Base-by-base conservation (phyloP, 2,797 vertebrate genomes). In the Hyperoplus lanceolatus region DNA sequence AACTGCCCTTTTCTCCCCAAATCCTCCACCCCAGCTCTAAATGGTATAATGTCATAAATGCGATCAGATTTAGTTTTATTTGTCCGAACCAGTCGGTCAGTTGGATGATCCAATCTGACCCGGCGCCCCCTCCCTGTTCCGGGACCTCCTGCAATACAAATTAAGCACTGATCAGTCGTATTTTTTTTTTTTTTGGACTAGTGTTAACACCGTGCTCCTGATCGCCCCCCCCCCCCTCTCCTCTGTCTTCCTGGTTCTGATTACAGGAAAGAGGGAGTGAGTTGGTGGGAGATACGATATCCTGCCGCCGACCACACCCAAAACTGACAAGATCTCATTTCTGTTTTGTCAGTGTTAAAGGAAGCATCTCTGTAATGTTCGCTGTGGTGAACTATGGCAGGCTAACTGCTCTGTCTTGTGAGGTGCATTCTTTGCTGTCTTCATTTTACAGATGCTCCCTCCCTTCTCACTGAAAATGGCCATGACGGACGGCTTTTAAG, bases 291-390 rank as follows among this genome's bases (percentile, higher is more conserved):
- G 84, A 87, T 63, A 13, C 77, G 81, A 81, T 83, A 85, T 93
- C 92, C 92, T 92, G 80, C 38, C 61, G 80, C 38, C 61, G 57
- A 79, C 87, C 91, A 87, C 93, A 88, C 93, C 94, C 93, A 64
- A 51, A 83, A 80, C 84, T 81, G 90, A 88, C 77, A 92, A 90
- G 87, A 91, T 91, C 89, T 89, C 63, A n/a, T 86, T 87, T 88
- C 72, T 90, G 81, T 87, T 82, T 80, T 87, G 73, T 80, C 58
- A 21, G 73, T 78, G 74, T 29, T 29, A 83, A 75, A 75, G 74
- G 71, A 86, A 77, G 54, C 68, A 49, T 76, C 69, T 67, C 70
- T 67, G 21, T 45, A 29, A 16, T 79, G 55, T 72, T 68, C 49
- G 70, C 49, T 73, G 61, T 38, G 9, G 48, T 3, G 60, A 3